A percentile compares a stretch with the other conserved stretches of the same genome.
Conservation (phyloP, 2,113 vertebrate species). For the Pungitius pungitius region DNA sequence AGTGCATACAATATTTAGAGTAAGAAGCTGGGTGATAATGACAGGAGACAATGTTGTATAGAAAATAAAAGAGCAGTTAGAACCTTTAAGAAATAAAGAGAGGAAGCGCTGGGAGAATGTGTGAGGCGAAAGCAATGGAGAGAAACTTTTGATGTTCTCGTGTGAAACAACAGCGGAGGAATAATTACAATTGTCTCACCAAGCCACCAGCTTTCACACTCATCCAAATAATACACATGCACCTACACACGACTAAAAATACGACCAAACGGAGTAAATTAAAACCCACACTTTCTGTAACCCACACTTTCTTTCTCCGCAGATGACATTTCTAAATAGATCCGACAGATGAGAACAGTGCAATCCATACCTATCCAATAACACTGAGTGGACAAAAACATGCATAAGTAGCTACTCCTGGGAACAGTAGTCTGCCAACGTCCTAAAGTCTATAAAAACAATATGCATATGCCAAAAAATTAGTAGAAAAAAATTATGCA, state of each 20-base stretch:
- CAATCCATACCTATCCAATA: slow-evolving; percentile 20
- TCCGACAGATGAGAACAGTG: slow-evolving; percentile 21
- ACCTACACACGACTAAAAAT: slow-evolving; percentile 36
- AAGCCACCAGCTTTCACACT: slow-evolving; percentile 29
- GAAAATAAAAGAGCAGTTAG: slow-evolving; percentile 38
- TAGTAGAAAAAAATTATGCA: background rate
- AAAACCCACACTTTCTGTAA: slow-evolving; percentile 22
- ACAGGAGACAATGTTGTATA: slow-evolving; percentile 28
- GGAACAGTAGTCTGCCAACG: background rate
- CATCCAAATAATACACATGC: slow-evolving; percentile 50
- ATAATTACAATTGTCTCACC: slow-evolving; percentile 49
- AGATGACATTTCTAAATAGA: slow-evolving; percentile 47
- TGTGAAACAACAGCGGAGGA: slow-evolving; percentile 35
- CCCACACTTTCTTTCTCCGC: slow-evolving; percentile 40
- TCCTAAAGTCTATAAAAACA: background rate
- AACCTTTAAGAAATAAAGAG: slow-evolving; percentile 34
- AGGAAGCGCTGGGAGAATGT: slow-evolving; percentile 23
- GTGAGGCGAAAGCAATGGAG: slow-evolving; percentile 23
- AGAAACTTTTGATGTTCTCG: slow-evolving; percentile 48
- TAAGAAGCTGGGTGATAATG: slow-evolving; percentile 15
- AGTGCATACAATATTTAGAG: slow-evolving; percentile 28
- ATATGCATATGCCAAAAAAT: background rate
- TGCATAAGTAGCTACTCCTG: background rate
- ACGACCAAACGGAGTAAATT: slow-evolving; percentile 42
- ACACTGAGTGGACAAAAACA: background rate